Evolutionary conservation across 2,797 vertebrate species (phyloP).

Genomic region (Euphonia xanthogaster): DNA sequence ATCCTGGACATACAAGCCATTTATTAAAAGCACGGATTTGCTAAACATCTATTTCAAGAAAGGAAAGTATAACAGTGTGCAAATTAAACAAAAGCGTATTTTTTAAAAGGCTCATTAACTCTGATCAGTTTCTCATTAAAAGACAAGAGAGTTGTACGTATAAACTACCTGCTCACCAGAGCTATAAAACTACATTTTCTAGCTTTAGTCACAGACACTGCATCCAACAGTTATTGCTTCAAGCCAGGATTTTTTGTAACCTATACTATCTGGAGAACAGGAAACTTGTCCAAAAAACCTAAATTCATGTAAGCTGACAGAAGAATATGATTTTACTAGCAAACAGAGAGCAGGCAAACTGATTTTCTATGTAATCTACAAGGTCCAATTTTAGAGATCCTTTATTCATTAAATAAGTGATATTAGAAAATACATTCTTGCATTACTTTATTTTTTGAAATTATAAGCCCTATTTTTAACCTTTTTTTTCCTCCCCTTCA

Average conservation of each 20-base stretch:
- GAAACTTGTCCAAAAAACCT: constrained; percentile 9
- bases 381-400: neutral
- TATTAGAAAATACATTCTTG: constrained; percentile 1
- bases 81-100: constrained; percentile 54
- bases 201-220: neutral
- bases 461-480: constrained; percentile 61
- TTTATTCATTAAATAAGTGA: neutral
- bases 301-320: neutral
- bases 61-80: constrained; percentile 41
- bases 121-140: constrained; percentile 47
- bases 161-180: constrained; percentile 49
- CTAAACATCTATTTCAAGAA: constrained; percentile 17
- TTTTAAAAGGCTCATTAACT: constrained; percentile 22
- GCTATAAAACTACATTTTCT: constrained; percentile 43
- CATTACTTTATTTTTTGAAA: constrained; percentile 55
- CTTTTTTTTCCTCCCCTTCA: constrained; percentile 54
- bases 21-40: constrained; percentile 31
- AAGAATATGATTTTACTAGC: neutral
- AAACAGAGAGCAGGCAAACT: neutral
- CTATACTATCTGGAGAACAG: neutral
- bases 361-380: neutral
- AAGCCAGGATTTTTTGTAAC: neutral
- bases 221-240: neutral
- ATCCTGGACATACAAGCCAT: constrained; percentile 18
- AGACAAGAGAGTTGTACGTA: constrained; percentile 9